Percentiles rank a stretch among this genome's conserved stretches.
Conservation (phyloP, 2,888 invertebrate genomes). For the Poecilobothrus nobilitatus region DNA sequence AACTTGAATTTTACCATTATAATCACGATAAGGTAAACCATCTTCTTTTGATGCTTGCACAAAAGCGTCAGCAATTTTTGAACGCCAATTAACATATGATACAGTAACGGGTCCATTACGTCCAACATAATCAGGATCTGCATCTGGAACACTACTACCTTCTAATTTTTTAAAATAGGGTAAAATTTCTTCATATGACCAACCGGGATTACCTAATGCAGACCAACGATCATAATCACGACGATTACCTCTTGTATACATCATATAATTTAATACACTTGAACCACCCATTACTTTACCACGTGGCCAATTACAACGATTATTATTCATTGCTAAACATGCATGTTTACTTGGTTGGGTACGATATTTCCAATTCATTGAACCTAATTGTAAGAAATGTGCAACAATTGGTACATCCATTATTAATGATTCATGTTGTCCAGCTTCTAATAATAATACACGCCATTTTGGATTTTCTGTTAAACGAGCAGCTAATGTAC, state of each 20-base stretch:
- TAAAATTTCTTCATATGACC: constrained; percentile 63
- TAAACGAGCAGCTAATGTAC: constrained; percentile 63
- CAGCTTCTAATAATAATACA: constrained; percentile 62
- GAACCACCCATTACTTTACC: constrained; percentile 79
- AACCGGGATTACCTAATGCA: constrained; percentile 59
- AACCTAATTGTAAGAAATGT: constrained; percentile 59
- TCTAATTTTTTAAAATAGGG: constrained; percentile 74
- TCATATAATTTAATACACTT: constrained; percentile 73
- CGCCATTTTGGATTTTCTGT: constrained; percentile 61
- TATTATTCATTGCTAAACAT: constrained; percentile 66
- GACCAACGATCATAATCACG: constrained; percentile 72
- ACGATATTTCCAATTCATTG: constrained; percentile 72
- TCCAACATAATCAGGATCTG: constrained; percentile 45
- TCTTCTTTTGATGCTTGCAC: constrained; percentile 54
- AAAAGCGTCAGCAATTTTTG: constrained; percentile 54
- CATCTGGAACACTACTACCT: constrained; percentile 53
- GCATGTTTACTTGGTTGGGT: constrained; percentile 65
- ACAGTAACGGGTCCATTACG: constrained; percentile 51
- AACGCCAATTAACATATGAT: constrained; percentile 50
- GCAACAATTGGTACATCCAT: constrained; percentile 71
- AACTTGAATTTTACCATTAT: constrained; percentile 54
- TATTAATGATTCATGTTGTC: constrained; percentile 57
- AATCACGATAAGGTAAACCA: constrained; percentile 57
- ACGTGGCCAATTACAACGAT: constrained; percentile 68
- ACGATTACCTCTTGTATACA: constrained; percentile 62